Evolutionary conservation across 2,888 invertebrate genomes (phyloP).

Genomic region (Busseola fusca): DNA sequence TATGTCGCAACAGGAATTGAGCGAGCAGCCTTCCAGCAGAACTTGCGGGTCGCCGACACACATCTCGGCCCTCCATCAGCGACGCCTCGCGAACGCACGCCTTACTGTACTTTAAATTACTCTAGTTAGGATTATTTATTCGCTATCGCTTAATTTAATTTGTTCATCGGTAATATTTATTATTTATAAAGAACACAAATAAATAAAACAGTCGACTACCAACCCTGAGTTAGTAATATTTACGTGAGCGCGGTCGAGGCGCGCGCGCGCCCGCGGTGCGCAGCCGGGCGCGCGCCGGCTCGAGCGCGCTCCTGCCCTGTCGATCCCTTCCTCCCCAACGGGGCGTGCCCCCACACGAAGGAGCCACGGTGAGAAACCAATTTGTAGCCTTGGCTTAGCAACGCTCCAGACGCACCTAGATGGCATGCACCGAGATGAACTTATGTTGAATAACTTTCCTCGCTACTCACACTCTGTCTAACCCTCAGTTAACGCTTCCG

Average conservation of each 20-base stretch:
- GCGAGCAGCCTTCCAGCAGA: slow-evolving; percentile 84
- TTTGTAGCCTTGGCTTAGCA: slow-evolving; percentile 87
- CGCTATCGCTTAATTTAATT: slow-evolving; percentile 89
- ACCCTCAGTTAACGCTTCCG: slow-evolving; percentile 84
- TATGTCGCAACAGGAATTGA: slow-evolving; percentile 89
- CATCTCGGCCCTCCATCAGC: slow-evolving; percentile 86
- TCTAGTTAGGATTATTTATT: slow-evolving; percentile 88
- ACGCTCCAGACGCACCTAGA: slow-evolving; percentile 84
- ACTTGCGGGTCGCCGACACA: slow-evolving; percentile 85
- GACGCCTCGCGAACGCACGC: slow-evolving; percentile 84
- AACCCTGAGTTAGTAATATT: slow-evolving; percentile 80
- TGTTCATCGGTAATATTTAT: slow-evolving; percentile 87
- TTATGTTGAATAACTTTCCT: slow-evolving; percentile 83
- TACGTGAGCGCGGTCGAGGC: slow-evolving; percentile 76
- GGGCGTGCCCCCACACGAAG: slow-evolving; percentile 82
- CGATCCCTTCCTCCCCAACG: slow-evolving; percentile 77
- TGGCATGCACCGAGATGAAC: slow-evolving; percentile 79
- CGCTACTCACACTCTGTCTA: slow-evolving; percentile 83
- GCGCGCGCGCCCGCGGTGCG: slow-evolving; percentile 68
- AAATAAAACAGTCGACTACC: slow-evolving; percentile 87
- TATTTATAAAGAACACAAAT: slow-evolving; percentile 82
- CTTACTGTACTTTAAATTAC: slow-evolving; percentile 86
- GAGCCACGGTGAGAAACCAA: slow-evolving; percentile 88
- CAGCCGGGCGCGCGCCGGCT: slow-evolving; percentile 72
- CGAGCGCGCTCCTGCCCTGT: slow-evolving; percentile 74